A percentile compares a stretch with the other conserved stretches of the same genome.
Evolutionary conservation across 2,113 vertebrate genomes (phyloP).

Genomic region (Atractosteus spatula): DNA sequence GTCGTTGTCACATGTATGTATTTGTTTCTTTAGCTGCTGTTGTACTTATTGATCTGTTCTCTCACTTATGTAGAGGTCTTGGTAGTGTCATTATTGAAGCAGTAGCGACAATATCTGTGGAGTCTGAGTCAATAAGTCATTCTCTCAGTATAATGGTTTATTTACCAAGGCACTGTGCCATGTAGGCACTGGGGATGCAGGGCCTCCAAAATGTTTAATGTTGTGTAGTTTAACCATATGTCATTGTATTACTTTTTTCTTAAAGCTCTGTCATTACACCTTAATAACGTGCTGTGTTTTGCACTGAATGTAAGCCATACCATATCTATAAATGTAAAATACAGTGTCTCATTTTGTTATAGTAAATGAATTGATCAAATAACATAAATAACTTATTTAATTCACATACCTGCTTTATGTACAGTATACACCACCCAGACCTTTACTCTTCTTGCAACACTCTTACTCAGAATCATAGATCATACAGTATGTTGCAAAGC

Average conservation of each 20-base stretch:
- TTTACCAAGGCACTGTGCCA: conserved; percentile 64
- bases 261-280: conserved; percentile 63
- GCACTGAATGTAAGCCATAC: no score
- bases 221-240: conserved; percentile 74
- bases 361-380: no score
- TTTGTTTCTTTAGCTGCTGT: conserved; percentile 33
- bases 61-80: not conserved
- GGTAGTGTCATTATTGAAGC: conserved; percentile 3
- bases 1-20: conserved; percentile 12
- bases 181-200: conserved; percentile 60
- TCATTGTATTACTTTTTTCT: conserved; percentile 57
- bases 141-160: conserved; percentile 58
- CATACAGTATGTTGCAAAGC: no score
- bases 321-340: no score
- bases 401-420: no score
- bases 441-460: no score
- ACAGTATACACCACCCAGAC: no score
- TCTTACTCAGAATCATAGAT: no score
- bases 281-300: conserved; percentile 7
- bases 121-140: conserved; percentile 48
- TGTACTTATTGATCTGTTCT: no score
- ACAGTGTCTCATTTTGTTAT: no score
- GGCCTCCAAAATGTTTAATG: conserved; percentile 67
- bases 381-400: no score
- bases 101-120: conserved; percentile 17